Percentiles rank a stretch among this genome's conserved stretches.
Conservation (phyloP, 2,888 invertebrate species). For the Junonia oenone region DNA sequence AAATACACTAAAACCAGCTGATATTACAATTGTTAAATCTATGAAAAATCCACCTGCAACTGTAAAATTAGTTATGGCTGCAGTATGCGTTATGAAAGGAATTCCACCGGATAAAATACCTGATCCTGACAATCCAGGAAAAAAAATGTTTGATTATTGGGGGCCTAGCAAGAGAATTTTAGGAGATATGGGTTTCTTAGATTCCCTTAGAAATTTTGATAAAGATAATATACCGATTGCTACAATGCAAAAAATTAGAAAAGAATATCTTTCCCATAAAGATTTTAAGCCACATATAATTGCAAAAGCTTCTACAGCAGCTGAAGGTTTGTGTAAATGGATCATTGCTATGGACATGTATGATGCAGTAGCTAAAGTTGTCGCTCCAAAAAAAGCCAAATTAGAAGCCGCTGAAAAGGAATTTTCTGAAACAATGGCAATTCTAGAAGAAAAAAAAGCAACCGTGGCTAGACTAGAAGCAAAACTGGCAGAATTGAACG, state of each 20-base stretch:
- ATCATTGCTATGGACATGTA: slow-evolving; percentile 94
- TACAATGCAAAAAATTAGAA: slow-evolving; percentile 86
- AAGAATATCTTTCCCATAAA: slow-evolving; percentile 86
- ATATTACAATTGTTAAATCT: slow-evolving; percentile 91
- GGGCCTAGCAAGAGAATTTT: slow-evolving; percentile 90
- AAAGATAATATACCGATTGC: slow-evolving; percentile 89
- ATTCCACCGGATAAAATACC: slow-evolving; percentile 87
- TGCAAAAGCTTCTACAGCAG: slow-evolving; percentile 94
- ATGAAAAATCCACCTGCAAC: slow-evolving; percentile 93
- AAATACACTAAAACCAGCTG: slow-evolving; percentile 90
- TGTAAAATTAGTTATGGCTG: slow-evolving; percentile 91
- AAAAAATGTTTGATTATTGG: slow-evolving; percentile 89
- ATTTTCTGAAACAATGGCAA: slow-evolving; percentile 89
- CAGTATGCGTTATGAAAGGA: slow-evolving; percentile 93
- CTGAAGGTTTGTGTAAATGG: slow-evolving; percentile 95
- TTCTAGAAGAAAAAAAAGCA: slow-evolving; percentile 90
- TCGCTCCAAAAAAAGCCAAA: slow-evolving; percentile 92
- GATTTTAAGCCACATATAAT: slow-evolving; percentile 89
- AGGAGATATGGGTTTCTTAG: slow-evolving; percentile 89
- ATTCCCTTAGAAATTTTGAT: slow-evolving; percentile 87
- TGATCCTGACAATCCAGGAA: slow-evolving; percentile 83
- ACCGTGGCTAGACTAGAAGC: slow-evolving; percentile 88
- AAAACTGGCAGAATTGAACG: slow-evolving; percentile 85
- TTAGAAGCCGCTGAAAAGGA: slow-evolving; percentile 89
- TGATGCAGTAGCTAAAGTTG: slow-evolving; percentile 89